Conservation (phyloP, 1,140 invertebrate genomes). For the Anastrepha obliqua region DNA sequence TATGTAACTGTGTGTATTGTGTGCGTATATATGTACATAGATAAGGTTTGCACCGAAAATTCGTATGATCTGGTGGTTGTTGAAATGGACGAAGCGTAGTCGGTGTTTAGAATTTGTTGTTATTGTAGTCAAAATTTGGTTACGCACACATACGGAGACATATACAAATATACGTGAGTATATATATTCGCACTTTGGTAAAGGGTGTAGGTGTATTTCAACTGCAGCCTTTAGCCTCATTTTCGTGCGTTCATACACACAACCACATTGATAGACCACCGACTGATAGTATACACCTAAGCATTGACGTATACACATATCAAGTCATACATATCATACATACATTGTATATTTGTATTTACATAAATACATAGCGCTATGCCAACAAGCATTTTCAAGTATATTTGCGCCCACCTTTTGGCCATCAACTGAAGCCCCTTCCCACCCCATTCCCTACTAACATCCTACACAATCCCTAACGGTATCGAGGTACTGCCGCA, state of each 20-base stretch:
- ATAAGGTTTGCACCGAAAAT: not conserved
- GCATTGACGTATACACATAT: not conserved
- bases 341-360: not conserved
- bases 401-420: not conserved
- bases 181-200: not conserved
- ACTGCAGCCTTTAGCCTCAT: not conserved
- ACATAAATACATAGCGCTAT: not conserved
- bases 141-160: not conserved
- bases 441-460: not conserved
- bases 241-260: not conserved
- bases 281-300: conserved; percentile 8
- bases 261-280: not conserved
- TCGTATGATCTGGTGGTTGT: conserved; percentile 9
- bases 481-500: not conserved
- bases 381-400: not conserved
- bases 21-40: not conserved
- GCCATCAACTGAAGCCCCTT: not conserved
- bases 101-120: not conserved
- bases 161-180: not conserved
- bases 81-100: not conserved
- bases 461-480: conserved; percentile 32
- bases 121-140: conserved; percentile 20
- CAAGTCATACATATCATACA: not conserved
- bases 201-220: not conserved
- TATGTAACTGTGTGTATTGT: too few species aligned